Base-by-base conservation (phyloP, 2,113 vertebrate species). In the Peromyscus californicus region DNA sequence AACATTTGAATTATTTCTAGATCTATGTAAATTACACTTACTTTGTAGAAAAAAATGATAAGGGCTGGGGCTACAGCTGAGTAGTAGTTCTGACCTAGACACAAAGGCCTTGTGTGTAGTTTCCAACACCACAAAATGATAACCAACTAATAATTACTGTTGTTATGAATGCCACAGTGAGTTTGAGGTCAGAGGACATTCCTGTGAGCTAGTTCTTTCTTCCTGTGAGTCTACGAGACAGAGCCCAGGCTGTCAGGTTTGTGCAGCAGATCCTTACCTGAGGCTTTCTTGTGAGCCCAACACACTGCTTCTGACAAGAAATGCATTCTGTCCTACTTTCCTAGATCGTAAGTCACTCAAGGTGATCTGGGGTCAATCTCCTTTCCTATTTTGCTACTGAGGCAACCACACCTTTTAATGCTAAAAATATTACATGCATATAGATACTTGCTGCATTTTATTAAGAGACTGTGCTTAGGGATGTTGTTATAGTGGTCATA, bases 401-500 rank as follows among this genome's bases (percentile, higher is more conserved):
- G 39, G 22, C 15, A 90, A 36, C 51, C 97, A 78, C 16, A 96
- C 91, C 54, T 96, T 95, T 91, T 72, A 97, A 42, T 96, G 72
- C 36, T 96, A 92, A 67, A 93, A 72, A 82, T 72, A 96, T 97
- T 96, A 29, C 13, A 59, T 92, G 33, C 59, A 2, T 90, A 92
- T 96, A 95, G 59, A 59, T 61, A 29, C 12, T 97, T 8, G 33
- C 61, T 97, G 45, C 84, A 92, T 86, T 76, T 57, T 93, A 72
- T 93, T 93, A 94, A 80, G 95, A 98, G 93, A 94, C 97, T 98
- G 84, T 96, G 84, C 59, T 21, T 79, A 63, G 65, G 87, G 95
- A 91, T 96, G 83, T 97, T 97, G 90, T 97, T 97, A 22, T 95
- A 75, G 96, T 98, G 88, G 72, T 19, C 90, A 91, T 90, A 96